A percentile compares a stretch with the other conserved stretches of the same genome.
Evolutionary conservation across 2,113 vertebrate species (phyloP).

Genomic region (Trinectes maculatus): DNA sequence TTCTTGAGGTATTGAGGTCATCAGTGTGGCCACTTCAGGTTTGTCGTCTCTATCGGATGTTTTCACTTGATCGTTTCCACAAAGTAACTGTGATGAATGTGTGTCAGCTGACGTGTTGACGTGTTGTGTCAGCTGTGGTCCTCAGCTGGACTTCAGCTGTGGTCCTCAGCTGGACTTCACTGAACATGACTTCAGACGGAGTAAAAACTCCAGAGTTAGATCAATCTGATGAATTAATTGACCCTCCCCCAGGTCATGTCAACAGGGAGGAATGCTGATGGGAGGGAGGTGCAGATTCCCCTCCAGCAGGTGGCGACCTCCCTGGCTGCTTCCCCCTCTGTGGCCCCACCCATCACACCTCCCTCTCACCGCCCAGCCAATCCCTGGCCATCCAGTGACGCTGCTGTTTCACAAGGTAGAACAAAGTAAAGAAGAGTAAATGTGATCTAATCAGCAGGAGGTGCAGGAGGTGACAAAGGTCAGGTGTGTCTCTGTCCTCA

Average conservation of each 20-base stretch:
- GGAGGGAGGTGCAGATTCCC: conserved; percentile 81
- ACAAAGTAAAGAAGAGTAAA: neutral
- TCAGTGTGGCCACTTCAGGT: too few species aligned
- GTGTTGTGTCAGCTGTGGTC: too few species aligned
- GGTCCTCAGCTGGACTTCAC: too few species aligned
- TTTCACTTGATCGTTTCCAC: too few species aligned
- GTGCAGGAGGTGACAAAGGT: neutral
- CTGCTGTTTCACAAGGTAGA: conserved; percentile 51
- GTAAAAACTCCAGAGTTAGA: too few species aligned
- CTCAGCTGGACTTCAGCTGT: too few species aligned
- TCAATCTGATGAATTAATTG: too few species aligned
- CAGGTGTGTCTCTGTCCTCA: conserved; percentile 9
- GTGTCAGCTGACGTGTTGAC: too few species aligned
- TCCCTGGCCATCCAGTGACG: conserved; percentile 66
- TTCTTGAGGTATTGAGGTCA: too few species aligned
- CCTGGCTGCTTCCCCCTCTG: conserved; percentile 56
- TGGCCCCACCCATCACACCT: conserved; percentile 53
- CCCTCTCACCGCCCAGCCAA: conserved; percentile 63
- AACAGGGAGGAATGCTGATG: conserved; percentile 79
- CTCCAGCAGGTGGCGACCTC: conserved; percentile 80
- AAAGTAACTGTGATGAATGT: too few species aligned
- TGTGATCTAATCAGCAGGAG: neutral
- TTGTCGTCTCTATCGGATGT: too few species aligned
- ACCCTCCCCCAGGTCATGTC: conserved; percentile 82
- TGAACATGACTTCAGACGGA: too few species aligned